These are phyloP conservation scores for Pardalotus punctatus DNA, from an alignment of 2,113 vertebrate species.

Conservation along the genomic window DNA sequence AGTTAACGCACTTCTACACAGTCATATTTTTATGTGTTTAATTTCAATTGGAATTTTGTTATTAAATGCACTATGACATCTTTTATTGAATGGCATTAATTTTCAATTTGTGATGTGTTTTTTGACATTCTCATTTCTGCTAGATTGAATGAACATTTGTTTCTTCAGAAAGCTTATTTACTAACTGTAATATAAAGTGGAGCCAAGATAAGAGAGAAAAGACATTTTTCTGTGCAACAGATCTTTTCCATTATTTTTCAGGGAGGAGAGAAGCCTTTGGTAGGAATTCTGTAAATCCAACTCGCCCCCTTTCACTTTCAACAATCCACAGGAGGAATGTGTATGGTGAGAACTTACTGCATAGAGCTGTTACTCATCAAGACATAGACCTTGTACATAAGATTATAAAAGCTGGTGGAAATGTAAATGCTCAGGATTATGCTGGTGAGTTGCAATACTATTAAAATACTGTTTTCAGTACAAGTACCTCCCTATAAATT, in stretches of 20 bases:
- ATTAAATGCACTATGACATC: background rate
- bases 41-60: background rate
- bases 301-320: background rate
- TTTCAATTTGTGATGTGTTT: background rate
- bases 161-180: background rate
- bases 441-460: slow-evolving; percentile 71
- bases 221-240: background rate
- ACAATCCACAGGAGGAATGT: slow-evolving; percentile 65
- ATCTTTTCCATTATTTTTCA: slow-evolving; percentile 28
- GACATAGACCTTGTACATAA: slow-evolving; percentile 51
- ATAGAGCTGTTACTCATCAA: slow-evolving; percentile 66
- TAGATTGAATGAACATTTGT: background rate
- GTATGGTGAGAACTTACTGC: slow-evolving; percentile 76
- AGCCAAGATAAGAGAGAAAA: background rate
- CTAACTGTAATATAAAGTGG: background rate
- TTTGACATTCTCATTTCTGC: background rate
- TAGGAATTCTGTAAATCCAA: background rate
- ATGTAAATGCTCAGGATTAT: slow-evolving; percentile 74
- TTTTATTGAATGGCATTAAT: background rate
- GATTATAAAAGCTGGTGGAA: slow-evolving; percentile 69
- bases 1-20: background rate
- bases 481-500: background rate
- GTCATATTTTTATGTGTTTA: background rate
- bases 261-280: slow-evolving; percentile 8
- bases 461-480: background rate